These are phyloP conservation scores for Loris lydekkerianus DNA, from an alignment of 2,797 vertebrate genomes.

Conservation along the genomic window DNA sequence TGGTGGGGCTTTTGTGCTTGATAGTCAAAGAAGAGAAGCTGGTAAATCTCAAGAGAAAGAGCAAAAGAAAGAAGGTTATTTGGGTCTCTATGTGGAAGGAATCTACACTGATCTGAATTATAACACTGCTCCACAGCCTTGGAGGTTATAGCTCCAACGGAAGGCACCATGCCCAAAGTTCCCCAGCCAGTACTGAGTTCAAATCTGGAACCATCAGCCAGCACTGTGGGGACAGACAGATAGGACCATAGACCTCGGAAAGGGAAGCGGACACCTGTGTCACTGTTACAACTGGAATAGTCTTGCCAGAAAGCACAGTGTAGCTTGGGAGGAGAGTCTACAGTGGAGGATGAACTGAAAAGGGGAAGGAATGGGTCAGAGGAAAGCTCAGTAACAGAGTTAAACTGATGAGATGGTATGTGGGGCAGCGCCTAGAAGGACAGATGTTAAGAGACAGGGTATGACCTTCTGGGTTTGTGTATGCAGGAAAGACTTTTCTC, in stretches of 20 bases:
- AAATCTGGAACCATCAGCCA: not conserved
- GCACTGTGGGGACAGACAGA: not conserved
- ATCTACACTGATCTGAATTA: not conserved
- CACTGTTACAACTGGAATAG: not conserved
- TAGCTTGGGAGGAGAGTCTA: not conserved
- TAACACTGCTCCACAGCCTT: not conserved
- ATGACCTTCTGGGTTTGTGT: too few relatives aligned
- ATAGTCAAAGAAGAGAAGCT: not conserved
- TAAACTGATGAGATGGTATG: not conserved
- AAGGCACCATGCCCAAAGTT: not conserved
- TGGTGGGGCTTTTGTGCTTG: not conserved
- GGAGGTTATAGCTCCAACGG: not conserved
- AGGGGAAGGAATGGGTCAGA: not conserved
- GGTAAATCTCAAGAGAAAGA: not conserved
- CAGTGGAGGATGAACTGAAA: not conserved
- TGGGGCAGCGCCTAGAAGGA: not conserved
- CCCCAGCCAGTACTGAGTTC: fast-evolving
- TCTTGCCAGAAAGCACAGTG: not conserved
- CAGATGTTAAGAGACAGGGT: not conserved
- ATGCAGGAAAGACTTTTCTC: not conserved
- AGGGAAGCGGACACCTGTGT: not conserved
- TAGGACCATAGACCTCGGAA: not conserved
- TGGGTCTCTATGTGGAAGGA: not conserved
- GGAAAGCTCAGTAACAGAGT: not conserved
- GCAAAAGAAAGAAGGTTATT: not conserved